Evolutionary conservation across 1,140 invertebrate genomes (phyloP), one percentile per base, ranked within the genome.

Genomic region (Drosophila santomea): DNA sequence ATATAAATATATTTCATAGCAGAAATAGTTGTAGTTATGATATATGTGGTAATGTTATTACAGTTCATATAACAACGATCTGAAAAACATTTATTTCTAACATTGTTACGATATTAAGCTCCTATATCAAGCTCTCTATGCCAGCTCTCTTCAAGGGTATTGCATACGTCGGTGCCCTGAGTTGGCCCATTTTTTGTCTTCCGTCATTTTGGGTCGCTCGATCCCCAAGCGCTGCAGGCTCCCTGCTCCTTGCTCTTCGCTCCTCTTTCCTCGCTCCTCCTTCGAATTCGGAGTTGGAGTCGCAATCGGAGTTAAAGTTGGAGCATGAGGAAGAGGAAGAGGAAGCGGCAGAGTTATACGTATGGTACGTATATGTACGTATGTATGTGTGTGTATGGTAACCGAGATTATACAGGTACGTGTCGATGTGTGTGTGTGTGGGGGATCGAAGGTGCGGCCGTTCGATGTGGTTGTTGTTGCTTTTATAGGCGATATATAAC

Each of bases 391-490:
- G 59, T 39, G 38, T 56, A 66, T 78, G 64, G 63, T 62, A 62
- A 56, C 45, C 62, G 47, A 83, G 71, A 61, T 50, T 57, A 73
- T 54, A 60, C 77, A 57, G 62, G 69, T 64, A 43, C 44, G 41
- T 67, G 38, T 77, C 38, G n/a, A 15, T 61, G 43, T 69, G 48
- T 20, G 17, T 61, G 43, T 69, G 55, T 66, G 66, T 85, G 74
- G 56, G 45, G 56, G 63, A 57, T 73, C 64, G 62, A 88, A 88
- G 83, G 83, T 86, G 83, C 83, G 83, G 83, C 83, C 36, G 62
- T 47, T 66, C 32, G 57, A 17, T 67, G 75, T 62, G 57, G 72
- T 60, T 74, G 62, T 62, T 77, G 73, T 78, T 82, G 83, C 58
- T 58, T 78, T 80, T 74, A 84, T 85, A 55, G 78, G 47, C 74